Evolutionary conservation across 1,140 invertebrate genomes (phyloP).

Genomic region (Drosophila ananassae): DNA sequence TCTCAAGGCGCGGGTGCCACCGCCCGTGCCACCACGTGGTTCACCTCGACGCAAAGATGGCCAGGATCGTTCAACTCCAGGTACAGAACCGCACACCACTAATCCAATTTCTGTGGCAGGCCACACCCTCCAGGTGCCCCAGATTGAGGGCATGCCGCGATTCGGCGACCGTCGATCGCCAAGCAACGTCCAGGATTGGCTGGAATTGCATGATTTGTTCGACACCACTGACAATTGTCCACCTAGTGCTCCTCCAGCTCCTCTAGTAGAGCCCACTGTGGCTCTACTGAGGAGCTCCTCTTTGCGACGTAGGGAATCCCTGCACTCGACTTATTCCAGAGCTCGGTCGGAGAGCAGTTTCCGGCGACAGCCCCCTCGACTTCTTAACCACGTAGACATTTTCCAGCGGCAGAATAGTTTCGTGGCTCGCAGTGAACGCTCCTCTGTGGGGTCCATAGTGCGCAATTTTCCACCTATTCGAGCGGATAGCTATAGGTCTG

Average conservation of each 20-base stretch:
- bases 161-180: slow-evolving; percentile 79
- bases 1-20: slow-evolving; percentile 88
- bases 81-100: slow-evolving; percentile 50
- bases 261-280: slow-evolving; percentile 10
- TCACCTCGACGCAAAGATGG: slow-evolving; percentile 86
- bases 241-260: slow-evolving; percentile 1
- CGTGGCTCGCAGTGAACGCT: slow-evolving; percentile 66
- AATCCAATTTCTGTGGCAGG: slow-evolving; percentile 22
- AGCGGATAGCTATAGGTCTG: slow-evolving; percentile 63
- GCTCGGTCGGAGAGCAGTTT: slow-evolving; percentile 66
- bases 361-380: slow-evolving; percentile 40
- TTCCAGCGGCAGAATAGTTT: slow-evolving; percentile 80
- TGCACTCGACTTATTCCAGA: slow-evolving; percentile 67
- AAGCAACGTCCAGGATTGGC: slow-evolving; percentile 82
- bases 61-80: slow-evolving; percentile 84
- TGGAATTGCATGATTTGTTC: slow-evolving; percentile 80
- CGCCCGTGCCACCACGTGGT: slow-evolving; percentile 92
- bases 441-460: slow-evolving; percentile 78
- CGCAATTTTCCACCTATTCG: slow-evolving; percentile 73
- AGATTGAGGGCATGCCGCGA: slow-evolving; percentile 45
- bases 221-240: slow-evolving; percentile 24
- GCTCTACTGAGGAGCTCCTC: slow-evolving; percentile 30
- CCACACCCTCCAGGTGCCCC: slow-evolving; percentile 54
- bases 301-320: slow-evolving; percentile 53
- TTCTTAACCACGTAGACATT: slow-evolving; percentile 71